Evolutionary conservation across 1,140 invertebrate genomes (phyloP).

Genomic region (Hycleus cichorii): DNA sequence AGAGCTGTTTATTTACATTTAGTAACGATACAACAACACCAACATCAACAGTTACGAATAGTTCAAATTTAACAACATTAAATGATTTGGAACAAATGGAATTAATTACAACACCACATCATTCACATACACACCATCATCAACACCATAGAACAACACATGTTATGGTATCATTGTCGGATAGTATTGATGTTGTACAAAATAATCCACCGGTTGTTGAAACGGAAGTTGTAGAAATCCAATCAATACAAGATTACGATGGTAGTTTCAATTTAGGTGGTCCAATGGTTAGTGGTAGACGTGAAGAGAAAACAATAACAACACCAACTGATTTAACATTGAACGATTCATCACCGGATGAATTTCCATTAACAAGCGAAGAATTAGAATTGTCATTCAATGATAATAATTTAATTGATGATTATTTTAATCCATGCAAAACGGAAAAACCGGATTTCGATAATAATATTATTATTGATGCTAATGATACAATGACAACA

Average conservation of each 20-base stretch:
- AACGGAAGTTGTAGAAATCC: background rate
- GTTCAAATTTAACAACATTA: too few species aligned
- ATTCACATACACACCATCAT: too few species aligned
- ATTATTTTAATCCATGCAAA: constrained; percentile 5
- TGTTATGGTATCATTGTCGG: too few species aligned
- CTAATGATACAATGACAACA: background rate
- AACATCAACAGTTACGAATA: too few species aligned
- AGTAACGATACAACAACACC: constrained; percentile 2
- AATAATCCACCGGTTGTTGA: too few species aligned
- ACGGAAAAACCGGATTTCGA: constrained; percentile 8
- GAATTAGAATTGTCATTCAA: background rate
- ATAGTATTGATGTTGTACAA: too few species aligned
- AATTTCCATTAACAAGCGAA: background rate
- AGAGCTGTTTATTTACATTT: constrained; percentile 5
- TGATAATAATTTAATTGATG: constrained; percentile 9
- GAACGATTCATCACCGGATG: constrained; percentile 1
- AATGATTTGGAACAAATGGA: too few species aligned
- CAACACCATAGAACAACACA: too few species aligned
- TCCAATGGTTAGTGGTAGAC: constrained; percentile 3
- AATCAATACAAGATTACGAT: constrained; percentile 1
- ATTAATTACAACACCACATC: too few species aligned
- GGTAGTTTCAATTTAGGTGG: constrained; percentile 4
- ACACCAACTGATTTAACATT: constrained; percentile 2
- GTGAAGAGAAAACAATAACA: constrained; percentile 5
- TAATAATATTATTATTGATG: background rate